Evolutionary conservation across 35 echinoderm and acorn worm genomes (phyloP).

Genomic region (Diadema setosum): DNA sequence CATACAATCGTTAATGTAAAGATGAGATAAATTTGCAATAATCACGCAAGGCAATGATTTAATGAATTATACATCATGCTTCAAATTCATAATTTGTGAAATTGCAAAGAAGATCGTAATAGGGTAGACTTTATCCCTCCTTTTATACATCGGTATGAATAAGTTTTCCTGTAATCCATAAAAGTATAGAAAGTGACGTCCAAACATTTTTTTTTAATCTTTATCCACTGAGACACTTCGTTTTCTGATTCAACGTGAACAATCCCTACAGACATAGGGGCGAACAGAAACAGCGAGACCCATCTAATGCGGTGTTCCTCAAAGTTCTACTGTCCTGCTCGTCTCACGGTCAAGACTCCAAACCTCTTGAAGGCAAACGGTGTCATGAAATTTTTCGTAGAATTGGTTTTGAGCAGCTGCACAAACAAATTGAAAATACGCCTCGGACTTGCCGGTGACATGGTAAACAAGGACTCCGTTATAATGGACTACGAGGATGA

Average conservation of each 20-base stretch:
- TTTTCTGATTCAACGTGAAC: background rate
- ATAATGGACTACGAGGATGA: background rate
- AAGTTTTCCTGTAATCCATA: no score
- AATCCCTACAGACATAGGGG: background rate
- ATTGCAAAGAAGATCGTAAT: no score
- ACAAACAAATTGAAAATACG: background rate
- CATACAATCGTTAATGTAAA: no score
- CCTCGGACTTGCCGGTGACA: background rate
- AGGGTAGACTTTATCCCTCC: no score
- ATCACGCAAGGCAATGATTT: no score
- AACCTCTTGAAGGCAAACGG: background rate
- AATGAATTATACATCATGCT: no score
- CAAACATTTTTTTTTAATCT: no score
- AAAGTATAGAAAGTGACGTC: no score
- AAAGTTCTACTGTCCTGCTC: background rate
- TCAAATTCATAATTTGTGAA: no score
- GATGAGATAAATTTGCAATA: no score
- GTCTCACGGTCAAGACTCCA: background rate
- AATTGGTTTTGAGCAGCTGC: background rate
- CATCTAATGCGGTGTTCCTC: background rate
- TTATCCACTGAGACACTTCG: background rate
- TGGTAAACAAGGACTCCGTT: background rate
- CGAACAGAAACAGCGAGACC: background rate
- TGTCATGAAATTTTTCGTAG: background rate
- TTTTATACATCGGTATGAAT: no score